Evolutionary conservation across 1,140 invertebrate genomes (phyloP), one percentile per base, ranked within the genome.

Genomic region (Triops cancriformis): DNA sequence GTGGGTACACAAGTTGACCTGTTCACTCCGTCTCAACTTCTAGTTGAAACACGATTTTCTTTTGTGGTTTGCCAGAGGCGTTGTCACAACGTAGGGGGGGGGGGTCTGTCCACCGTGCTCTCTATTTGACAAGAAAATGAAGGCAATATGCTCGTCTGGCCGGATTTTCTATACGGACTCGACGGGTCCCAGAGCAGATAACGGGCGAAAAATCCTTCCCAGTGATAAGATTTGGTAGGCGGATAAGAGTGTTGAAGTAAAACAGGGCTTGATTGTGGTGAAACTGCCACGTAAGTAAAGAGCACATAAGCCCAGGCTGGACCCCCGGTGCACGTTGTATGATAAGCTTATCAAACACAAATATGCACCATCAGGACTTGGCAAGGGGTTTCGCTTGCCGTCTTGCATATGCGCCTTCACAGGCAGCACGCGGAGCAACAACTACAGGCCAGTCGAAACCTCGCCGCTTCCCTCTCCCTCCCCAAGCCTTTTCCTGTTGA

Each of bases 271-370:
- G 51, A 64, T 64, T 64, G 23, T 64, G 14, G 51, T 64, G 51
- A 64, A 64, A 64, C 51, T n/a, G 51, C 51, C 51, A 64, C 51
- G 51, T 64, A 64, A 10, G 51, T 64, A 64, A 64, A 64, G 51
- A 64, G 51, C 51, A 64, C 51, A 64, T 64, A 64, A 64, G 51
- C 14, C 51, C 51, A 64, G 51, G 18, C 51, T 18, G 51, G 23
- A 18, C 51, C 18, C 23, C 18, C 23, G 7, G 51, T 18, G 51
- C 51, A 23, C 51, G 51, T 64, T 64, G 18, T n/a, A 64, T 64
- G 51, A 64, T 64, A 64, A 64, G 51, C 51, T 64, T 64, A 64
- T 64, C 51, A 64, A 64, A 64, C 51, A 64, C 51, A 64, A 64
- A 64, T 64, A 64, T 64, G 51, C 51, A 64, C 51, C 51, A 64